phyloP scores from a whole-genome alignment of 2,888 invertebrate species.

The Mactromeris polynyma region DNA sequence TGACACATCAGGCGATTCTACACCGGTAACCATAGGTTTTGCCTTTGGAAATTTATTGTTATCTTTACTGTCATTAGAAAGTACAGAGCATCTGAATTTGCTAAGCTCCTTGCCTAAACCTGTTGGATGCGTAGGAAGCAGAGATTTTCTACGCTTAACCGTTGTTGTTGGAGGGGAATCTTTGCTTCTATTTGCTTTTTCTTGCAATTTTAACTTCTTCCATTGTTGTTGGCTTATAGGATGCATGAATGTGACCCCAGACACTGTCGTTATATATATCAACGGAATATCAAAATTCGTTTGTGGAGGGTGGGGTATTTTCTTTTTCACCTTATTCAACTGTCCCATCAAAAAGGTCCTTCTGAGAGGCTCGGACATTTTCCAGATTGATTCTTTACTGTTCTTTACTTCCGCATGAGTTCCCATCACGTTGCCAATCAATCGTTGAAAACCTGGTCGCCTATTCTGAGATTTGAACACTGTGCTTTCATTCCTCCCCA shows the following conservation, averaged over 20 bases:
- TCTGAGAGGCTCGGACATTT: neutral
- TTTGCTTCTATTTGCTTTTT: slow-evolving; percentile 13
- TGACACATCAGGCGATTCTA: slow-evolving; percentile 48
- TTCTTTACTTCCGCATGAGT: neutral
- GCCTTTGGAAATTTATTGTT: slow-evolving; percentile 44
- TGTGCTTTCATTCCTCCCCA: neutral
- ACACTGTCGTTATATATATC: slow-evolving; percentile 54
- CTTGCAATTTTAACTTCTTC: slow-evolving; percentile 14
- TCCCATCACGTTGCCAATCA: neutral
- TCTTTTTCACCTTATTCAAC: slow-evolving; percentile 24
- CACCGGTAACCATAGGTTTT: slow-evolving; percentile 27
- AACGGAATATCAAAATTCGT: slow-evolving; percentile 42
- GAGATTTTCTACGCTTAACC: slow-evolving; percentile 20
- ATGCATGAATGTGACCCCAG: slow-evolving; percentile 55
- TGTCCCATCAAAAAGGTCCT: slow-evolving; percentile 34
- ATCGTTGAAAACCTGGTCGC: neutral
- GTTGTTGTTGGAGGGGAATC: neutral
- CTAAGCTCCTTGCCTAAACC: slow-evolving; percentile 26
- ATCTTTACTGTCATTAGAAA: neutral
- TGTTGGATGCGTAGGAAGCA: slow-evolving; percentile 14
- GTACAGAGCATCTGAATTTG: neutral
- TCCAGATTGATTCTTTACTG: neutral
- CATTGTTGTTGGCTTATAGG: slow-evolving; percentile 44
- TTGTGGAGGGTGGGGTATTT: neutral
- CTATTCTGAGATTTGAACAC: neutral